Conservation (phyloP, 2,113 vertebrate species). For the Mandrillus leucophaeus region DNA sequence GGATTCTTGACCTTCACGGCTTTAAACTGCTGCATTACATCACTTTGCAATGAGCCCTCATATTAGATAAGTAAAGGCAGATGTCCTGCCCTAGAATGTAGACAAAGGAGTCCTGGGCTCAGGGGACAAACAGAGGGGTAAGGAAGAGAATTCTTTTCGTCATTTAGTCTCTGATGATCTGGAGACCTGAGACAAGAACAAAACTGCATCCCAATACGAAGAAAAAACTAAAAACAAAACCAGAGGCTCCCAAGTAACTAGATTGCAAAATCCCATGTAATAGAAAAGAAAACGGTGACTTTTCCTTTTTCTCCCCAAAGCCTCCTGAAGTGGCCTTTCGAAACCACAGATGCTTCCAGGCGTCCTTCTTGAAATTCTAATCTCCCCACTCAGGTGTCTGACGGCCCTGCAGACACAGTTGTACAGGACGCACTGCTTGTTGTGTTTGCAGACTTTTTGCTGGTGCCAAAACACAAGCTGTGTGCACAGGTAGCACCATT, state of each 20-base stretch:
- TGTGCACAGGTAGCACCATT: rapidly evolving
- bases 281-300: neutral
- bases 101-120: neutral
- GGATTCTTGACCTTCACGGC: rapidly evolving
- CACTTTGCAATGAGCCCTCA: neutral
- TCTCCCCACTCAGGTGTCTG: rapidly evolving
- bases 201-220: neutral
- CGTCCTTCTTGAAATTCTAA: rapidly evolving
- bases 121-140: neutral
- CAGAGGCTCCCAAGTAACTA: neutral
- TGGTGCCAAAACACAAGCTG: no score
- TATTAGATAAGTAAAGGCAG: neutral
- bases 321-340: no score
- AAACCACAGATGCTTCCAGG: no score
- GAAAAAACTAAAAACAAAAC: neutral
- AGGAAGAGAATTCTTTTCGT: neutral
- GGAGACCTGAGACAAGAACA: neutral
- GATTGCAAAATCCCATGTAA: neutral
- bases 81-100: neutral
- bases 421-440: rapidly evolving
- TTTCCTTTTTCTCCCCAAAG: neutral
- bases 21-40: rapidly evolving
- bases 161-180: neutral
- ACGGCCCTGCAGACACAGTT: rapidly evolving
- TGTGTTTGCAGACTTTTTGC: rapidly evolving